phyloP scores from a whole-genome alignment of 1,140 invertebrate species.

The Oppia nitens region DNA sequence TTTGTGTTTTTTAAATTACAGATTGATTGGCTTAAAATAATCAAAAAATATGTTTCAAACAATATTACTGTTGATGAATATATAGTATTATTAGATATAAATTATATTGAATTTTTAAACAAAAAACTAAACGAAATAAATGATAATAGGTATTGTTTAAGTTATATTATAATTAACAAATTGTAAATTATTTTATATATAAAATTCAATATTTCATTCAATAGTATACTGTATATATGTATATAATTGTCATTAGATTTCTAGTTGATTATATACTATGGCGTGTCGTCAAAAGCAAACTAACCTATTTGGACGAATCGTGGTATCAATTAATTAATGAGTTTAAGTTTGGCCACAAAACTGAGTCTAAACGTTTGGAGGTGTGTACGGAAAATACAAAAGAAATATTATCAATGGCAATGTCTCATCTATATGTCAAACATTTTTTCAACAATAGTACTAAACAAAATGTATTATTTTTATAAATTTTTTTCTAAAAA shows the following conservation, averaged over 20 bases:
- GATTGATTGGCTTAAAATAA: conserved; percentile 13
- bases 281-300: conserved; percentile 40
- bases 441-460: conserved; percentile 32
- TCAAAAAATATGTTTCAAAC: not conserved
- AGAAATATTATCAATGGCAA: conserved; percentile 30
- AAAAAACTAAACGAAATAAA: not conserved
- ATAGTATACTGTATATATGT: not conserved
- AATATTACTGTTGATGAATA: conserved; percentile 10
- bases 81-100: conserved; percentile 15
- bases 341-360: conserved; percentile 23
- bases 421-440: conserved; percentile 32
- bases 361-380: conserved; percentile 24
- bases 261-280: conserved; percentile 42
- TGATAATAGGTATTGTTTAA: conserved; percentile 10
- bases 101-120: conserved; percentile 12
- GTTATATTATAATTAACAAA: too few species aligned
- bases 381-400: conserved; percentile 17
- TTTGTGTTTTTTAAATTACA: too few species aligned
- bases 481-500: not conserved
- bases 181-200: too few species aligned
- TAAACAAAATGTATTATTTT: conserved; percentile 27
- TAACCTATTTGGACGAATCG: conserved; percentile 32
- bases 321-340: conserved; percentile 2
- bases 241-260: conserved; percentile 13
- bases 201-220: too few species aligned